Base-by-base conservation (phyloP, 2,113 vertebrate genomes). In the Blennius ocellaris region DNA sequence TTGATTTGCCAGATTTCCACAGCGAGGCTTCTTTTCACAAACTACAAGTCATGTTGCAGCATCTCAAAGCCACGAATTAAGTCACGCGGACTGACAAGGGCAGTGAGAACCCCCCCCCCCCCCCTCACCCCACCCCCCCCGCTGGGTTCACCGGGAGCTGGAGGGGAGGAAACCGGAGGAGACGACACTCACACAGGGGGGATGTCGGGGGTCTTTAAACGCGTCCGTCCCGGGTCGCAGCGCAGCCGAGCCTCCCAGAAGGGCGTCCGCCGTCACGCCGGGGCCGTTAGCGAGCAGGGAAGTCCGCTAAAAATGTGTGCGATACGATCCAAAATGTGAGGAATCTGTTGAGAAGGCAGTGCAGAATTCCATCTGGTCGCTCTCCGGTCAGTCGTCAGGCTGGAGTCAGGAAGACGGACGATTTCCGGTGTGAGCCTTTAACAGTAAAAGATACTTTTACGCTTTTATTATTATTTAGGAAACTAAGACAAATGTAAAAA, bases 231-330 rank as follows among this genome's bases (percentile, higher is more conserved):
- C 70, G 80, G 51, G 80, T 90, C 93, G 92, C 78, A 93, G 91
- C 74, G 85, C 21, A 84, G 81, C 78, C 83, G 54, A 62, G 38
- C 53, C 80, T 81, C 76, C 44, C 56, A 8, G 76, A 83, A 15
- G 63, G 62, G 74, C 72, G 48, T 69, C 62, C 58, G 65, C 52
- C 21, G 69, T 92, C 86, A 84, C 85, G 86, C 89, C 0, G 83
- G 89, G 45, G 43, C 11, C 76, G 90, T 88, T 38, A 12, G 88
- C 65, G 36, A 65, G 87, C 80, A 93, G 54, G 8, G 47, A 93
- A 88, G 91, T 95, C 94, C 87, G 91, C 93, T 92, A 92, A 94
- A 93, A 87, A 91, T 88, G 87, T 66, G 74, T 83, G 76, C 61
- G 83, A 91, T 89, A 85, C 92, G 87, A 84, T 92, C 92, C 91